Evolutionary conservation across 2,113 vertebrate genomes (phyloP).

Genomic region (Anthoscopus minutus): DNA sequence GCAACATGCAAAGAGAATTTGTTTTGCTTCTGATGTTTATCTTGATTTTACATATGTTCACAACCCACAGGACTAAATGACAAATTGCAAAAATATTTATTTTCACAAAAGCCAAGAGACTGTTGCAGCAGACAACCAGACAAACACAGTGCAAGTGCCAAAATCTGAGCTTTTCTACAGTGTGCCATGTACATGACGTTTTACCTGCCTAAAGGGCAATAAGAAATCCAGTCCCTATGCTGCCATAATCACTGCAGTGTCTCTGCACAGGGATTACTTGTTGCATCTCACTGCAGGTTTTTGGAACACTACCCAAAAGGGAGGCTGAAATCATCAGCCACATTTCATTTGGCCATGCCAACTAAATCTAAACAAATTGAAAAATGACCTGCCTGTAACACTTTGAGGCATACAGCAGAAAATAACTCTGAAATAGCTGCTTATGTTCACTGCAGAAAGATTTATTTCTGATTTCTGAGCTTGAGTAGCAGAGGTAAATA

Average conservation of each 20-base stretch:
- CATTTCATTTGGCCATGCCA: neutral
- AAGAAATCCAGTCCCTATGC: neutral
- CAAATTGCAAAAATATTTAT: conserved; percentile 48
- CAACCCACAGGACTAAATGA: conserved; percentile 22
- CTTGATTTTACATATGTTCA: conserved; percentile 2
- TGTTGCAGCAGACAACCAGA: neutral
- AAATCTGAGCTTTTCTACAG: neutral
- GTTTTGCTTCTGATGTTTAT: conserved; percentile 31
- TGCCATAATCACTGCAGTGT: neutral
- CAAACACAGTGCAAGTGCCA: neutral
- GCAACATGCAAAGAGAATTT: neutral
- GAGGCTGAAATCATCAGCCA: neutral
- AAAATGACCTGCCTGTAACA: neutral
- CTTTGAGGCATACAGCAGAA: neutral
- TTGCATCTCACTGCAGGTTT: neutral
- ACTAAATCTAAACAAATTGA: conserved; percentile 10
- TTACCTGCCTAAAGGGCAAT: neutral
- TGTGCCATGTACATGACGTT: neutral
- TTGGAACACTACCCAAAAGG: neutral
- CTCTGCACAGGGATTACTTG: neutral
- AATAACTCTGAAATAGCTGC: neutral
- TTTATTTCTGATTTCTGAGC: conserved; percentile 18
- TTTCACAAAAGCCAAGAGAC: conserved; percentile 15
- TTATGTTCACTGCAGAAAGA: neutral
- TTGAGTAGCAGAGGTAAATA: conserved; percentile 16